Evolutionary conservation across 2,113 vertebrate species (phyloP).

Genomic region (Podocnemis expansa): DNA sequence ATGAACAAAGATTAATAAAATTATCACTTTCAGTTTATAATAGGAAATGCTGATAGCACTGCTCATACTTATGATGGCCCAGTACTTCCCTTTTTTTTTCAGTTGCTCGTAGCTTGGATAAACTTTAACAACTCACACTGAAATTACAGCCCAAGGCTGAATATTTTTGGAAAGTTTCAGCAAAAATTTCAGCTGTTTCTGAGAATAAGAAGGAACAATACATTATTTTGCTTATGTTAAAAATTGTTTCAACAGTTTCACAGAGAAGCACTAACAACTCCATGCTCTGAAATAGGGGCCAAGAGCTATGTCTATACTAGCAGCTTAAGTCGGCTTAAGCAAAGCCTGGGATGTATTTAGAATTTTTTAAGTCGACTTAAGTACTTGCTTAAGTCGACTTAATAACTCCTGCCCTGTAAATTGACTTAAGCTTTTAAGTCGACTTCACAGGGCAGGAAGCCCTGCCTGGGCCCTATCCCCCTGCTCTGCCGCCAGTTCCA

Average conservation of each 20-base stretch:
- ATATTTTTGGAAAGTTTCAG: slow-evolving; percentile 61
- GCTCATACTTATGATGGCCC: not conserved
- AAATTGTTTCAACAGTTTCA: slow-evolving; percentile 35
- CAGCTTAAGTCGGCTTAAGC: too few relatives aligned
- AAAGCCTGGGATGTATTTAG: too few relatives aligned
- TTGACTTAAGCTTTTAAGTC: too few relatives aligned
- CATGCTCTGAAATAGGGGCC: slow-evolving; percentile 64
- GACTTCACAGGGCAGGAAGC: too few relatives aligned
- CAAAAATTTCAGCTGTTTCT: slow-evolving; percentile 70
- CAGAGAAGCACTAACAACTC: slow-evolving; percentile 66
- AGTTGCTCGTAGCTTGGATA: not conserved
- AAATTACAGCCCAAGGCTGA: slow-evolving; percentile 28
- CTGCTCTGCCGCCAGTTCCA: too few relatives aligned
- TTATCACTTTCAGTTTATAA: not conserved
- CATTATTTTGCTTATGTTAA: slow-evolving; percentile 35
- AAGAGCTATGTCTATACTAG: too few relatives aligned
- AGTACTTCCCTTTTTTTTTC: not conserved
- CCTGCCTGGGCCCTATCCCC: too few relatives aligned
- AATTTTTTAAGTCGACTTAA: too few relatives aligned
- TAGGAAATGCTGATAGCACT: slow-evolving; percentile 1
- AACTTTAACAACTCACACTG: not conserved
- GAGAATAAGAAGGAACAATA: slow-evolving; percentile 50
- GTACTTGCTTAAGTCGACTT: too few relatives aligned
- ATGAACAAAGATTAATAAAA: not conserved
- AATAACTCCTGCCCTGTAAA: too few relatives aligned